Evolutionary conservation across 2,888 invertebrate genomes (phyloP), one percentile per base, ranked within the genome.

Genomic region (Dasypogon diadema): DNA sequence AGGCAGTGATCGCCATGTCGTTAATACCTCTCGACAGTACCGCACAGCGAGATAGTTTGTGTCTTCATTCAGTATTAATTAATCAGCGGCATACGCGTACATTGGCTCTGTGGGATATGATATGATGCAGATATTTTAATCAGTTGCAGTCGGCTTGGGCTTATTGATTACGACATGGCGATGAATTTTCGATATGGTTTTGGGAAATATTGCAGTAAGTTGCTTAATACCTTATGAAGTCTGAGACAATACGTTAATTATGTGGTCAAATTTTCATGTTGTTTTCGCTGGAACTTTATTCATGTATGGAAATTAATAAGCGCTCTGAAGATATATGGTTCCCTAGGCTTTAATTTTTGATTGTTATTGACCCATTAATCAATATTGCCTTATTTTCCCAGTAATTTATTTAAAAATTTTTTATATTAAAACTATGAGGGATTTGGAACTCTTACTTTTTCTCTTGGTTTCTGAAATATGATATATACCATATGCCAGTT

Each of bases 41-140:
- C 60, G 60, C 60, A 60, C 60, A 60, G 60, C 1, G 60, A 18
- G 60, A 60, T 60, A 60, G 60, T 60, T 58, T 37, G 34, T 37
- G 60, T 60, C 60, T 60, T 60, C 60, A 60, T 60, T 37, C 60
- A 21, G 37, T 18, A 18, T 60, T 60, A 60, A 60, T 60, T 60
- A 60, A 34, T 18, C 37, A 37, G 37, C 34, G 37, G 2, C n/a
- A 60, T 37, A 60, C 18, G 34, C 37, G 34, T n/a, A 42, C 6
- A 34, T 16, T 10, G 42, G 42, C 60, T 37, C 60, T 60, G 60
- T 34, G 37, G 60, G 60, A 60, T 60, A 18, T 37, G 18, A 26
- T 18, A 21, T 60, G 37, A 60, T 60, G 60, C 60, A 42, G 60
- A 60, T 60, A 26, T 60, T 60, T 60, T 60, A 60, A 60, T 60